Conservation (phyloP, 2,113 vertebrate species). For the Gallinago media region DNA sequence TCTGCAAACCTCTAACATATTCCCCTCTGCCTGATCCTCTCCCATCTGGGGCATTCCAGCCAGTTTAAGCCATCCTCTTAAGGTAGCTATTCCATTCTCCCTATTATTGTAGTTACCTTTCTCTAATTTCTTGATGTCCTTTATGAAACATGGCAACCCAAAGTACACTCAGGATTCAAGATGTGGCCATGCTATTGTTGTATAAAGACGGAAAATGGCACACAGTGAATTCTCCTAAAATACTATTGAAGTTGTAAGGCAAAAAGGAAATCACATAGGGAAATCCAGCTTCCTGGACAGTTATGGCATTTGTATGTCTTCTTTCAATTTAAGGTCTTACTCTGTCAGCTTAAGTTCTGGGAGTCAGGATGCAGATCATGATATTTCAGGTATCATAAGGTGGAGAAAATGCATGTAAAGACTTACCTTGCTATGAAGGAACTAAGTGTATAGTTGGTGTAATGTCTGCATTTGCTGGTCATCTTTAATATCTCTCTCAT, state of each 20-base stretch:
- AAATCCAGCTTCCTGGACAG: background rate
- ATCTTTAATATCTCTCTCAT: background rate
- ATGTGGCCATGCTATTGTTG: background rate
- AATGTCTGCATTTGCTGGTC: background rate
- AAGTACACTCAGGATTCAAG: background rate
- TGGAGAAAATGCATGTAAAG: background rate
- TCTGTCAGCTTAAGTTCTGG: background rate
- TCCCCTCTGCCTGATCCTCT: background rate
- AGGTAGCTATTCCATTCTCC: background rate
- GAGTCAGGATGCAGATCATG: background rate
- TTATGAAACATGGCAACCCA: background rate
- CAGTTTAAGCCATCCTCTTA: background rate
- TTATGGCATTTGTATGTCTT: background rate
- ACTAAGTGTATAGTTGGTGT: background rate
- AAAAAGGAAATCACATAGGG: background rate
- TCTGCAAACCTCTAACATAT: background rate
- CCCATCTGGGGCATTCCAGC: background rate
- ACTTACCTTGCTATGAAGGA: background rate
- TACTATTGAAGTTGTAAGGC: background rate
- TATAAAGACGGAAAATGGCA: background rate
- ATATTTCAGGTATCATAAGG: background rate
- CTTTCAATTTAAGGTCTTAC: background rate
- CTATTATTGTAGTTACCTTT: background rate
- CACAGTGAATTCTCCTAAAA: background rate
- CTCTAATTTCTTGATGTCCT: background rate